These are phyloP conservation scores for Dynastes maya DNA, from an alignment of 2,888 invertebrate species.

Conservation along the genomic window DNA sequence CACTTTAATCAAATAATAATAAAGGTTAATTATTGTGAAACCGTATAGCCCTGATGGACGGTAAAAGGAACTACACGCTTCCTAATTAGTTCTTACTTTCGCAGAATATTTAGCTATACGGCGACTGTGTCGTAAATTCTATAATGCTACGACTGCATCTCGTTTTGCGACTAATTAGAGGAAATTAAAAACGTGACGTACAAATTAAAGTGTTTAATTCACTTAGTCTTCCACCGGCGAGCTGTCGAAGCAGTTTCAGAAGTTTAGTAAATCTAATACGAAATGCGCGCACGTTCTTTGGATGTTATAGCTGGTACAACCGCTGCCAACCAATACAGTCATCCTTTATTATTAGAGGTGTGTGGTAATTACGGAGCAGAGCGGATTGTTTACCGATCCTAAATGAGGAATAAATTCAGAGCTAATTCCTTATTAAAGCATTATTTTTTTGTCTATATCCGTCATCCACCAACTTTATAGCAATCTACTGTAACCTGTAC, in stretches of 20 bases:
- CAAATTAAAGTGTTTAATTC: slow-evolving; percentile 25
- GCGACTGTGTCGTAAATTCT: slow-evolving; percentile 20
- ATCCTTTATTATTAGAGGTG: background rate
- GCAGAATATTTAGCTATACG: slow-evolving; percentile 2
- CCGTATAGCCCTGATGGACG: background rate
- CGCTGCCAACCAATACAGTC: background rate
- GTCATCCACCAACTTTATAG: too few species aligned
- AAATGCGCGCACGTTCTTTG: slow-evolving; percentile 7
- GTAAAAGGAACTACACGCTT: slow-evolving; percentile 18
- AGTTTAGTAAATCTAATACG: slow-evolving; percentile 22
- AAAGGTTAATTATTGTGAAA: slow-evolving; percentile 20
- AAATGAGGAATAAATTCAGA: too few species aligned
- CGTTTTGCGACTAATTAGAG: slow-evolving; percentile 16
- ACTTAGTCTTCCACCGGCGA: background rate
- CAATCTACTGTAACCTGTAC: too few species aligned
- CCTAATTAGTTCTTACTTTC: slow-evolving; percentile 23
- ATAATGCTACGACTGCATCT: slow-evolving; percentile 16
- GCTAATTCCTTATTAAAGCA: too few species aligned
- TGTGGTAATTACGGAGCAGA: background rate
- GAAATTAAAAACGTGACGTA: slow-evolving; percentile 30
- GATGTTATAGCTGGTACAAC: background rate
- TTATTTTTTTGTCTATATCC: too few species aligned
- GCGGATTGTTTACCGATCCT: too few species aligned
- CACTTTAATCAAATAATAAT: slow-evolving; percentile 26
- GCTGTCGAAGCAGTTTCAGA: slow-evolving; percentile 22